Evolutionary conservation across 53 echinoderm and acorn worm species (phyloP).

Genomic region (Echinometra lucunter): DNA sequence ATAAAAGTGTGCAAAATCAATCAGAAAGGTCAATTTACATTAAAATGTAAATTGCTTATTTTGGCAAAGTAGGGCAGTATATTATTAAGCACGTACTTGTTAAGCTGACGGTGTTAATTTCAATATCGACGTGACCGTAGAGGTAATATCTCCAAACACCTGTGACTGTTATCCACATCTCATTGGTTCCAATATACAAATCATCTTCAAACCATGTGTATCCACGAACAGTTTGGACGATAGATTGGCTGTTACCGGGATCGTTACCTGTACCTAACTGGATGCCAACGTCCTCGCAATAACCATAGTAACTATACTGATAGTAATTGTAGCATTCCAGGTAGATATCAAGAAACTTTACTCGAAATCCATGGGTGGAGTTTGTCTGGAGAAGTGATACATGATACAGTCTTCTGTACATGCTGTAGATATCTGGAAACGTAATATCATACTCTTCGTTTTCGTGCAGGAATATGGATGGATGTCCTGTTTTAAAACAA

Average conservation of each 20-base stretch:
- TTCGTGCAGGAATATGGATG: neutral
- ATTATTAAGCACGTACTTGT: neutral
- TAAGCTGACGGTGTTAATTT: neutral
- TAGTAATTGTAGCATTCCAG: neutral
- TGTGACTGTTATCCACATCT: slow-evolving; percentile 1
- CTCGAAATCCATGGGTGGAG: neutral
- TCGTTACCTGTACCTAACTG: neutral
- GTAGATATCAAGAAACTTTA: neutral
- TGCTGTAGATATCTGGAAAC: neutral
- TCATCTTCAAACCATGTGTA: neutral
- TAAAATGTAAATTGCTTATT: no score
- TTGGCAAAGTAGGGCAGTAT: no score
- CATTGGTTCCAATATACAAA: neutral
- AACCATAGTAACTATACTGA: neutral
- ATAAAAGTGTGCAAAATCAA: no score
- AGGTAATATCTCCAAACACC: neutral
- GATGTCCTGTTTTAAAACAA: neutral
- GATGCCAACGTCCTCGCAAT: neutral
- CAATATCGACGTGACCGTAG: neutral
- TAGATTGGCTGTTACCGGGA: neutral
- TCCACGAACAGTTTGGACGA: neutral
- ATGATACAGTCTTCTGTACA: neutral
- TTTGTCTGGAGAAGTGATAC: neutral
- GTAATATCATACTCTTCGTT: neutral
- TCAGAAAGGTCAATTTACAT: no score